phyloP scores from a whole-genome alignment of 92 coral and sea anemone genomes.

The Montipora capitata region DNA sequence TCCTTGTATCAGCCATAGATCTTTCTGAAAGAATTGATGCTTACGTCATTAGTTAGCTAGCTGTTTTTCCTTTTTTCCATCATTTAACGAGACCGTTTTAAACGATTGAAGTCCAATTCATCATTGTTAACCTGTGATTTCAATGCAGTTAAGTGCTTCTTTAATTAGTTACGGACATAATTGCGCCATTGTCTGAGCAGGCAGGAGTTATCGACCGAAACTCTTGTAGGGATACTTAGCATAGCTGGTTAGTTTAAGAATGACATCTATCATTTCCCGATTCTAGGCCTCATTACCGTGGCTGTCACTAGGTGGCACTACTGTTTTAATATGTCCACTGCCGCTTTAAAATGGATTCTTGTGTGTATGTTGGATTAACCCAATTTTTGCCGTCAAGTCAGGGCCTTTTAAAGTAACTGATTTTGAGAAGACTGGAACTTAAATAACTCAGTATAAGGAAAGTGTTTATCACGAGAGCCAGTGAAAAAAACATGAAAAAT shows the following conservation, averaged over 20 bases:
- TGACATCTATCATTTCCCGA: background rate
- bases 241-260: background rate
- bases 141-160: background rate
- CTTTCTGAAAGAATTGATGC: background rate
- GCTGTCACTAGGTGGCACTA: no score
- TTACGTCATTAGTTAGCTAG: background rate
- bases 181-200: background rate
- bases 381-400: no score
- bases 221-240: background rate
- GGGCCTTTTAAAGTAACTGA: no score
- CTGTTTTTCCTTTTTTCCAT: background rate
- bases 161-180: background rate
- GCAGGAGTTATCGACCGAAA: background rate
- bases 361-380: no score
- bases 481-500: background rate
- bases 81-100: no score
- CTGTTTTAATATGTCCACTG: no score
- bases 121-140: background rate
- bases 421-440: no score
- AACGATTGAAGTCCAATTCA: background rate
- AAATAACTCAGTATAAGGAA: no score
- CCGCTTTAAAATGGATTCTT: no score
- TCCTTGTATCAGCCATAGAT: background rate
- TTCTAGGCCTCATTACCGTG: no score
- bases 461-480: background rate